Conservation (phyloP, 2,113 vertebrate genomes). For the Lanius collurio region DNA sequence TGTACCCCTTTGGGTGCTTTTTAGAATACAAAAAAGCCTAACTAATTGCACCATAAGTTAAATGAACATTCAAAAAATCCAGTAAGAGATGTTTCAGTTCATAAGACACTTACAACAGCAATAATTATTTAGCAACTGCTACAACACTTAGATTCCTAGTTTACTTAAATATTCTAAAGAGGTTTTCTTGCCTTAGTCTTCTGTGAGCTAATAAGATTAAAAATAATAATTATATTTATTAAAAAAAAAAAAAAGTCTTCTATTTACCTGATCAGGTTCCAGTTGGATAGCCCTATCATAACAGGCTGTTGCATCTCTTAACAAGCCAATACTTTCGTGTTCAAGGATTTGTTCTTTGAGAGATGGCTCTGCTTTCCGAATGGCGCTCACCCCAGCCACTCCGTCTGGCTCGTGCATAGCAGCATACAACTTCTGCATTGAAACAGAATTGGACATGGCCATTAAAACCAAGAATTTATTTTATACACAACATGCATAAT, state of each 20-base stretch:
- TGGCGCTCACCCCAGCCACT: conserved; percentile 91
- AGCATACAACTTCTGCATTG: conserved; percentile 84
- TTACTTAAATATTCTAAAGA: background rate
- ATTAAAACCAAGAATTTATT: background rate
- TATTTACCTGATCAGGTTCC: conserved; percentile 90
- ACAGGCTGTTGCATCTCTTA: conserved; percentile 95
- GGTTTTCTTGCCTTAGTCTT: background rate
- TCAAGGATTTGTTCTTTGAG: conserved; percentile 96
- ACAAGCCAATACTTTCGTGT: conserved; percentile 94
- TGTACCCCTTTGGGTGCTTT: background rate
- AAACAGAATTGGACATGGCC: background rate
- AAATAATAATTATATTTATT: background rate
- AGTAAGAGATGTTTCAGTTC: background rate
- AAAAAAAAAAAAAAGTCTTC: too few relatives aligned
- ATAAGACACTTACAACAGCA: background rate
- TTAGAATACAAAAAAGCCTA: background rate
- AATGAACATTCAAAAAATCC: background rate
- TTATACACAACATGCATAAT: background rate
- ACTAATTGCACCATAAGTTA: background rate
- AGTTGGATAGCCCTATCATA: conserved; percentile 96
- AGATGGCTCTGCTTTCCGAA: conserved; percentile 92
- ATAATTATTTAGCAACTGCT: background rate
- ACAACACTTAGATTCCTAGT: background rate
- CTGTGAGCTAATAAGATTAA: background rate
- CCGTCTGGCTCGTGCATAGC: conserved; percentile 98